These are phyloP conservation scores for Noctua janthe DNA, from an alignment of 2,888 invertebrate genomes.

Conservation along the genomic window DNA sequence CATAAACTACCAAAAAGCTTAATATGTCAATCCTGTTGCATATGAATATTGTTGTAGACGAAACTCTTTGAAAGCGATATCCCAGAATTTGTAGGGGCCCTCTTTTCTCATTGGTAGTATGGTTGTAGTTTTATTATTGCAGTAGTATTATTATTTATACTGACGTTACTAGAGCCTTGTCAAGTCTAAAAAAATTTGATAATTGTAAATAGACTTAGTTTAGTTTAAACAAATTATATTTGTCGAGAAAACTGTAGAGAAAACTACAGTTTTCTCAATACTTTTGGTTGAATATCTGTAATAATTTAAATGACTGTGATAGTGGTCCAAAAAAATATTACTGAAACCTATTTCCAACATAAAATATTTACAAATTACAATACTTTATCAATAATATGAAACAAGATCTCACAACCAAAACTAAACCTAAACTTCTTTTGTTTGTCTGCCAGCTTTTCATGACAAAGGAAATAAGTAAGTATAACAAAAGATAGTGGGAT, in stretches of 20 bases:
- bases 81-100: neutral
- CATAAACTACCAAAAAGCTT: neutral
- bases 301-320: neutral
- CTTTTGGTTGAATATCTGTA: neutral
- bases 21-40: neutral
- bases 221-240: neutral
- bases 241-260: neutral
- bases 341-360: neutral
- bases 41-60: too few species aligned
- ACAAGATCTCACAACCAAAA: neutral
- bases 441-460: constrained; percentile 2
- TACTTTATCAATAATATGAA: neutral
- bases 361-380: neutral
- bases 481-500: neutral
- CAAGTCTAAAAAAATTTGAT: neutral
- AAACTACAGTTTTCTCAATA: too few species aligned
- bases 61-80: neutral
- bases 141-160: neutral
- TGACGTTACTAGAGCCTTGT: neutral
- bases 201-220: neutral
- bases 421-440: neutral
- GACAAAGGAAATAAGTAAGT: constrained; percentile 18
- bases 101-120: too few species aligned
- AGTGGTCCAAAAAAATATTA: neutral
- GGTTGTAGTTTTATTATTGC: too few species aligned